A percentile compares a stretch with the other conserved stretches of the same genome.
Evolutionary conservation across 2,113 vertebrate genomes (phyloP).

Genomic region (Leucoraja erinaceus): DNA sequence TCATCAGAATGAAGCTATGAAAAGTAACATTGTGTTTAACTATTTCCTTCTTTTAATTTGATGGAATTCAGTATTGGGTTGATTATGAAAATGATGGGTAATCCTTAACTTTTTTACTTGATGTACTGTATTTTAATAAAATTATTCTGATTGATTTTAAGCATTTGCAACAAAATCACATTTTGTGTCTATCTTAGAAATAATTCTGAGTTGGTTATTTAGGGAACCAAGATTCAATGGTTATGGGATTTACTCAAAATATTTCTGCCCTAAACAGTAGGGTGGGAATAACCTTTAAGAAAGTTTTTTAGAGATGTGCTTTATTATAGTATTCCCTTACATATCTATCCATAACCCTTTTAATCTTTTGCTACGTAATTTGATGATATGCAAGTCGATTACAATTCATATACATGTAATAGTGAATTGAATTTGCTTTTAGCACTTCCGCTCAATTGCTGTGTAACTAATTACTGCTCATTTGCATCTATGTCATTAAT

Average conservation of each 20-base stretch:
- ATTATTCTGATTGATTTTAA: not conserved
- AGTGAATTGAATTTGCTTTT: not conserved
- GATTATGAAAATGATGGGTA: not conserved
- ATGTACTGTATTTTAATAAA: not conserved
- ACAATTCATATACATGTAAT: constrained; percentile 26
- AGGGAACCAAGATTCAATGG: not conserved
- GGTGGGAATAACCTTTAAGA: constrained; percentile 8
- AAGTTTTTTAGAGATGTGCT: not conserved
- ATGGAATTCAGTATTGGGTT: not conserved
- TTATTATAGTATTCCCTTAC: not conserved
- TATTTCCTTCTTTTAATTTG: not conserved
- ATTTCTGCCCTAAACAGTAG: not conserved
- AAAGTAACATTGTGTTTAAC: not conserved
- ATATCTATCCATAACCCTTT: constrained; percentile 27
- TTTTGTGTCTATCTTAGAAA: not conserved
- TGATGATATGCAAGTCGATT: constrained; percentile 15
- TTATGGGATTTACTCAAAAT: not conserved
- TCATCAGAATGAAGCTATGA: not conserved
- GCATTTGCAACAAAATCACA: not conserved
- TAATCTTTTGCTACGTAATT: constrained; percentile 29
- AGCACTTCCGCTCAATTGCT: not conserved
- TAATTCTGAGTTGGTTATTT: not conserved
- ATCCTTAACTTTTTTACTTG: not conserved
- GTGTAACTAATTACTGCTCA: constrained; percentile 31
- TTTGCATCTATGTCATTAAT: constrained; percentile 30